Conservation (phyloP, 1,140 invertebrate species). For the Matsumurasca onukii region DNA sequence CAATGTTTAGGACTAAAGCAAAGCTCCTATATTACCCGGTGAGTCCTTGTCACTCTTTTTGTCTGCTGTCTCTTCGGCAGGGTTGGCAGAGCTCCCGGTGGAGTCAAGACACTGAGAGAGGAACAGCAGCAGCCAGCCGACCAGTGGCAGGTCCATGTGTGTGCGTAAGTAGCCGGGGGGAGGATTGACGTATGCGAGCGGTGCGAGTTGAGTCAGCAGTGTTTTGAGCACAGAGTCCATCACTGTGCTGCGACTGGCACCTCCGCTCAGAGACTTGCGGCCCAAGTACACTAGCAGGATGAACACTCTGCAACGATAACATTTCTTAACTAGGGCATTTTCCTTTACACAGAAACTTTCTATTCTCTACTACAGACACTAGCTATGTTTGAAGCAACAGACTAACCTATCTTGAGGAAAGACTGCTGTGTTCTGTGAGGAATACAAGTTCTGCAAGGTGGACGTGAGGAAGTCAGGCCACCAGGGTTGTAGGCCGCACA, state of each 20-base stretch:
- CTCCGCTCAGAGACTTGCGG: conserved; percentile 68
- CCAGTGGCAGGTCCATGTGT: conserved; percentile 61
- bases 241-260: conserved; percentile 46
- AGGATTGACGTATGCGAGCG: conserved; percentile 41
- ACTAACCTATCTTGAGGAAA: conserved; percentile 89
- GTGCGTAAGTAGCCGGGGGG: conserved; percentile 42
- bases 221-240: conserved; percentile 50
- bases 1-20: no score
- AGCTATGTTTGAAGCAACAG: no score
- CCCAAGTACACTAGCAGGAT: conserved; percentile 84
- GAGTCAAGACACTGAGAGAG: conserved; percentile 72
- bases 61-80: conserved; percentile 41
- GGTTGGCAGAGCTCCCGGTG: conserved; percentile 40
- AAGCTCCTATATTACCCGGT: no score
- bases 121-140: conserved; percentile 79
- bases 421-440: conserved; percentile 71
- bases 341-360: no score
- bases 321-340: neutral
- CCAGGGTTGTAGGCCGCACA: conserved; percentile 77
- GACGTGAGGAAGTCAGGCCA: conserved; percentile 87
- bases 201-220: conserved; percentile 51
- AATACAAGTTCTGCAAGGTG: conserved; percentile 75
- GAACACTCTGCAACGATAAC: conserved; percentile 65
- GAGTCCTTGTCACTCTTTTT: conserved; percentile 34
- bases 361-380: no score